Evolutionary conservation across 2,888 invertebrate species (phyloP), one percentile per base, ranked within the genome.

Genomic region (Ferdinandea cuprea): DNA sequence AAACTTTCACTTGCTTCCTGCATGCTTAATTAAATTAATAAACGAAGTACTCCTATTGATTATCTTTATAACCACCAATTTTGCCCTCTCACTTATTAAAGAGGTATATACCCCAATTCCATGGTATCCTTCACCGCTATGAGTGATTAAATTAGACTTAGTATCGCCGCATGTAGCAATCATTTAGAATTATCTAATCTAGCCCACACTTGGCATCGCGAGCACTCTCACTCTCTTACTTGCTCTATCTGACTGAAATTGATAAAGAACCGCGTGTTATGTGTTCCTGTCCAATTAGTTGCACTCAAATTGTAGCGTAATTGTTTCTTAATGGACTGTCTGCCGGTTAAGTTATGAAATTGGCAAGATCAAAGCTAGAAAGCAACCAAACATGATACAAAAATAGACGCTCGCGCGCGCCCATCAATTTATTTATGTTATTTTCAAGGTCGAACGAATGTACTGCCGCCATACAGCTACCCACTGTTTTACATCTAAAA

Each of bases 161-260:
- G 17, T 1, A n/a, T 19, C 52, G 17, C 50, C n/a, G 5, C 40
- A 42, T 30, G 65, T 13, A 13, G 28, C 50, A 72, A 61, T 61
- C 25, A 63, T 32, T 52, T 44, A 3, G 17, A 37, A 61, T 54
- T 63, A 72, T 61, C 72, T 72, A 72, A 72, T 72, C 61, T 63
- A 25, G 11, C 28, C 21, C 17, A 11, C n/a, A 44, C 17, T 28
- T 32, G 11, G 37, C 13, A 15, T 40, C n/a, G n/a, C 13, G 11
- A n/a, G 54, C 35, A 7, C 6, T 2, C 13, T 37, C 40, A n/a
- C n/a, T n/a, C 6, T 7, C 13, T 2, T 40, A 13, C 13, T 1
- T 5, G n/a, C 37, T 13, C 48, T 8, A 15, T n/a, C 42, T 11
- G 19, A 37, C 13, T 3, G 11, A 44, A 54, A 48, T 50, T 40